phyloP scores from a whole-genome alignment of 2,888 invertebrate species.

The Thera britannica region DNA sequence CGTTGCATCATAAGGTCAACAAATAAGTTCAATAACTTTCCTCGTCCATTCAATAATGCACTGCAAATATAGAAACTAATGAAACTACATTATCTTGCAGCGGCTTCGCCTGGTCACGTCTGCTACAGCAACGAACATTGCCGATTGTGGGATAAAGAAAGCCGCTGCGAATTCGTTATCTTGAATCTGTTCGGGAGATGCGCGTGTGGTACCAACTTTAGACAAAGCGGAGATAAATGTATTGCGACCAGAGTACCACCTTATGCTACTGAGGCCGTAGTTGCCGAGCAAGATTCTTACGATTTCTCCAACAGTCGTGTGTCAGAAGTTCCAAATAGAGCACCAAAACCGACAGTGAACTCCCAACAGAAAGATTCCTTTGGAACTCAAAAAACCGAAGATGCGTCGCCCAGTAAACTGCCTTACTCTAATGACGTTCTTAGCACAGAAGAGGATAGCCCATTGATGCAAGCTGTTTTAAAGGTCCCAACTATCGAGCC shows the following conservation, averaged over 20 bases:
- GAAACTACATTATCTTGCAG: constrained; percentile 75
- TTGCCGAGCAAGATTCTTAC: constrained; percentile 66
- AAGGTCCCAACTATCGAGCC: constrained; percentile 72
- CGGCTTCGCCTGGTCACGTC: constrained; percentile 93
- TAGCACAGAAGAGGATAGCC: constrained; percentile 73
- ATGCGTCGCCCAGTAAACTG: constrained; percentile 66
- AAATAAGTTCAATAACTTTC: constrained; percentile 53
- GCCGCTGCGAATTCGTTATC: constrained; percentile 95
- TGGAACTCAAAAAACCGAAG: constrained; percentile 50
- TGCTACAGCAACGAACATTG: constrained; percentile 97
- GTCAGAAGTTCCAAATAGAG: constrained; percentile 49
- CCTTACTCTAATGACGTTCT: constrained; percentile 69
- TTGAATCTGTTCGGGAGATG: constrained; percentile 95
- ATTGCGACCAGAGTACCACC: constrained; percentile 68
- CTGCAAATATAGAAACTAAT: constrained; percentile 35
- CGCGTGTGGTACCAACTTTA: constrained; percentile 89
- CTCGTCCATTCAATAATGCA: constrained; percentile 42
- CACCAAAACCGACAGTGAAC: constrained; percentile 54
- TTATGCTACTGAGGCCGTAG: constrained; percentile 70
- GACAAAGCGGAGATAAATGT: constrained; percentile 87
- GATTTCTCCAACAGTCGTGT: constrained; percentile 42
- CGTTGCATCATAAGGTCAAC: constrained; percentile 53
- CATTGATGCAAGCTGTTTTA: constrained; percentile 74
- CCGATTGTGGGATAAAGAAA: constrained; percentile 91
- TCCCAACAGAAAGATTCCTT: constrained; percentile 37